Conservation (phyloP, 64 coral and sea anemone species). For the Montipora efflorescens region DNA sequence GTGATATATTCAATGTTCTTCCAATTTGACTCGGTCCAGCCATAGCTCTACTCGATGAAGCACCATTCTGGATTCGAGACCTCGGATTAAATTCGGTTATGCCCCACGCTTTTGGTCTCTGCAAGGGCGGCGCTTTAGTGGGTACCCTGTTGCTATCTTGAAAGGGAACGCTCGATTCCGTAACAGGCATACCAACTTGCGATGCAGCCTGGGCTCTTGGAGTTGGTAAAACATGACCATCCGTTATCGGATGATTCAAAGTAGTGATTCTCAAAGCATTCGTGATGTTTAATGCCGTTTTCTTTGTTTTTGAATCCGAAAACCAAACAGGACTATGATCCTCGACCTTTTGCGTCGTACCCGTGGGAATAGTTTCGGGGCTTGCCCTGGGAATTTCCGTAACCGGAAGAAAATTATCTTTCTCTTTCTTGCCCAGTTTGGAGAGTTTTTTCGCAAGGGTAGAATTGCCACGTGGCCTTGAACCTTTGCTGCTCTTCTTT, state of each 20-base stretch:
- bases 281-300: background rate
- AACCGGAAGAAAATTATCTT: constrained; percentile 13
- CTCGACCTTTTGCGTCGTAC: background rate
- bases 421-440: background rate
- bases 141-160: constrained; percentile 14
- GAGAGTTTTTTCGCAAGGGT: background rate
- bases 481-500: background rate
- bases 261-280: background rate
- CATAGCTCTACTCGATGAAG: background rate
- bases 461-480: background rate
- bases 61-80: background rate
- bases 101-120: background rate
- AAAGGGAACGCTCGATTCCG: background rate
- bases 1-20: background rate
- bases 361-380: background rate
- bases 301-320: constrained; percentile 16
- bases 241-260: background rate
- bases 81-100: background rate
- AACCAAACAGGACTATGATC: constrained; percentile 10
- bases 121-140: background rate
- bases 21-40: background rate
- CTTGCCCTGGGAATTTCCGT: constrained; percentile 53
- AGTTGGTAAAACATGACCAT: background rate
- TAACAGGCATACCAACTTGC: background rate
- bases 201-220: background rate